Base-by-base conservation (phyloP, 1,140 invertebrate genomes). In the Ooceraea biroi region DNA sequence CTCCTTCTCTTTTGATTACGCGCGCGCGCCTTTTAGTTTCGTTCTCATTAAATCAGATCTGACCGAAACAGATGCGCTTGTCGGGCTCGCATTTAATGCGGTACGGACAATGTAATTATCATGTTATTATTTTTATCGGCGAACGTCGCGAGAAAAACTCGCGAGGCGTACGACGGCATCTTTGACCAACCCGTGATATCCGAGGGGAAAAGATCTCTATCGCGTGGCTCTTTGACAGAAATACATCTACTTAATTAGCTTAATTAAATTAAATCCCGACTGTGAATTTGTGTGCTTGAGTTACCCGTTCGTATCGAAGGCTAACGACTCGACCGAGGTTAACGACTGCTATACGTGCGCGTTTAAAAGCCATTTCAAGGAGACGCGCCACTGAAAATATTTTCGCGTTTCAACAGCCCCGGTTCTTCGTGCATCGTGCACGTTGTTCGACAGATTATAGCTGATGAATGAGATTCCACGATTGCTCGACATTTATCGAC, bases 111-210 rank as follows among this genome's bases (percentile, higher is more conserved):
- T 68, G 11, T 57, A 80, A 65, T 69, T 80, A 80, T 46, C 50
- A 80, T 44, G 22, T 46, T 17, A 22, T 80, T 78, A 50, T 68
- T 71, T 58, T 80, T 69, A 69, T 80, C 65, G 36, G 5, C n/a
- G n/a, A 22, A n/a, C 46, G 7, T n/a, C 14, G 22, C 63, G 50
- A 58, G 65, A 80, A 80, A 22, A n/a, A 30, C 22, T 22, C 14
- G n/a, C 50, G 30, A n/a, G 22, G 4, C 41, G 3, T 55, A 48
- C 19, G 44, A n/a, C n/a, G n/a, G n/a, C n/a, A n/a, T n/a, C 60
- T 3, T 41, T 73, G 19, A 22, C n/a, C 44, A 22, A 46, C 55
- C 27, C 46, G 61, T 17, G 10, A 68, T 50, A 50, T 50, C 52
- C 48, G 7, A 66, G 48, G 61, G 10, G 57, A n/a, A 14, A 52